phyloP scores from a whole-genome alignment of 2,797 vertebrate genomes.

The Tamandua tetradactyla region DNA sequence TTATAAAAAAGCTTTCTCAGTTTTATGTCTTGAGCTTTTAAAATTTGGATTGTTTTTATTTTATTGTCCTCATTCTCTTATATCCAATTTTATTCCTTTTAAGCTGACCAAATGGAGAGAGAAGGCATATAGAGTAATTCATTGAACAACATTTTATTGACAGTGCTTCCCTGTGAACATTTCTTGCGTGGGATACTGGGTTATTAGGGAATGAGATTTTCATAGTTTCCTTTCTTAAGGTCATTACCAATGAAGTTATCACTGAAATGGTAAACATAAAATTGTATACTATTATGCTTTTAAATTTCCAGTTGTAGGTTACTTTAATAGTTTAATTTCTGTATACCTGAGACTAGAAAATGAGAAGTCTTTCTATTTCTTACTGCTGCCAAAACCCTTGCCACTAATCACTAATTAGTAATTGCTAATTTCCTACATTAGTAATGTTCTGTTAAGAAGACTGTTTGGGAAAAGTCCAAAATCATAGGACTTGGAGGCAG shows the following conservation, averaged over 20 bases:
- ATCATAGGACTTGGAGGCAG: background rate
- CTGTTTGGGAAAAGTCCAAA: background rate
- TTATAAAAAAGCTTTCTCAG: background rate
- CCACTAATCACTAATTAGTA: background rate
- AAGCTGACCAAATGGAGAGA: background rate
- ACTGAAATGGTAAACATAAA: slow-evolving; percentile 43
- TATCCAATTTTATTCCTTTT: background rate
- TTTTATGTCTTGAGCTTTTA: background rate
- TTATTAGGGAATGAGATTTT: background rate
- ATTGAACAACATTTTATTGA: background rate
- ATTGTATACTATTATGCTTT: background rate
- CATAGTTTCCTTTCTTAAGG: background rate
- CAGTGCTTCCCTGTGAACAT: background rate
- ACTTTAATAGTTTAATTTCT: background rate
- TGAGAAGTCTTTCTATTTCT: background rate
- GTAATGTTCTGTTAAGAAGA: background rate
- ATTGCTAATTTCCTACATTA: background rate
- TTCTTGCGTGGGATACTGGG: background rate
- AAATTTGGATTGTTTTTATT: background rate
- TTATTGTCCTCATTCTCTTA: background rate
- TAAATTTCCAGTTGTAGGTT: background rate
- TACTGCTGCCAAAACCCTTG: background rate
- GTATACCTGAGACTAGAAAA: slow-evolving; percentile 7
- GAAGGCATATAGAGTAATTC: background rate
- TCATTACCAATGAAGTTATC: background rate